Conservation (phyloP, 2,113 vertebrate species). For the Cynopterus brachyotis region DNA sequence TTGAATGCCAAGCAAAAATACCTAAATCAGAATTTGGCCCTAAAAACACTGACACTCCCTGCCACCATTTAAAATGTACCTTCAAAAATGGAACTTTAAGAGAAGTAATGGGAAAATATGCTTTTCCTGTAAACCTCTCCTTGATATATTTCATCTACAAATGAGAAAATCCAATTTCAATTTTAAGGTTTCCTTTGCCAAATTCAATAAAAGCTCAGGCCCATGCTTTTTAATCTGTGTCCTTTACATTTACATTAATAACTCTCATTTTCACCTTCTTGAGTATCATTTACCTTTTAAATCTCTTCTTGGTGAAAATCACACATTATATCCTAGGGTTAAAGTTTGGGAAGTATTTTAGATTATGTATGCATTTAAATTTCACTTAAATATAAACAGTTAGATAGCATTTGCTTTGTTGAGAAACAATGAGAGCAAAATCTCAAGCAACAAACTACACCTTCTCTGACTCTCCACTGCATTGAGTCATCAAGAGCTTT, state of each 20-base stretch:
- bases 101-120: background rate
- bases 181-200: slow-evolving; percentile 74
- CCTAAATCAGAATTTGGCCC: slow-evolving; percentile 46
- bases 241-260: slow-evolving; percentile 63
- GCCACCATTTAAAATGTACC: slow-evolving; percentile 40
- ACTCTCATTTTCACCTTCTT: slow-evolving; percentile 40
- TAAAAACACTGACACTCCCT: background rate
- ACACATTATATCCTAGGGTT: slow-evolving; percentile 24
- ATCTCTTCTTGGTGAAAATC: slow-evolving; percentile 32
- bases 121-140: slow-evolving; percentile 43
- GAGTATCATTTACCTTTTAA: slow-evolving; percentile 65
- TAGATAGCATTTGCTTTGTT: background rate
- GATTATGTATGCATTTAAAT: background rate
- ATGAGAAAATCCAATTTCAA: slow-evolving; percentile 65
- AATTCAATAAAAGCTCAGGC: slow-evolving; percentile 46
- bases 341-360: slow-evolving; percentile 40
- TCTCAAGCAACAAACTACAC: background rate
- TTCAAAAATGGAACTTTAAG: slow-evolving; percentile 38
- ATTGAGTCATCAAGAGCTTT: background rate
- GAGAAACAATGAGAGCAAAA: background rate
- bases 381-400: slow-evolving; percentile 7
- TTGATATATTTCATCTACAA: slow-evolving; percentile 35
- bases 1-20: slow-evolving; percentile 17
- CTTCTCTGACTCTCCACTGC: background rate
- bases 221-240: slow-evolving; percentile 59